Evolutionary conservation across 2,113 vertebrate genomes (phyloP).

Genomic region (Poecile atricapillus): DNA sequence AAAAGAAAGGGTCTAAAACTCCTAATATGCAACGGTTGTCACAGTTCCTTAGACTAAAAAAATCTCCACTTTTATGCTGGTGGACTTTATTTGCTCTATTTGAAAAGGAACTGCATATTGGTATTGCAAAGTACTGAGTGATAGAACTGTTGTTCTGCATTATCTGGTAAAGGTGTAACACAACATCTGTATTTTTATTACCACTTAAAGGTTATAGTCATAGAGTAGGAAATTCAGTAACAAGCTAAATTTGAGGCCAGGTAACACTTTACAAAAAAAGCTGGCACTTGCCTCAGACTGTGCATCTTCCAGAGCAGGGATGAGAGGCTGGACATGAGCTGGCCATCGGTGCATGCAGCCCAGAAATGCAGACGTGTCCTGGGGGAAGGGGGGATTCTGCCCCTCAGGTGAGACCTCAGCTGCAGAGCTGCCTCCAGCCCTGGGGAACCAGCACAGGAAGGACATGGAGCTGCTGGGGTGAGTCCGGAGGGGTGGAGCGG

Average conservation of each 20-base stretch:
- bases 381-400: not conserved
- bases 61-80: not conserved
- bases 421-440: not conserved
- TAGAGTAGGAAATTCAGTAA: not conserved
- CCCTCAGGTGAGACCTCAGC: not conserved
- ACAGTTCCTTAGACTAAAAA: not conserved
- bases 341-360: not conserved
- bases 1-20: not conserved
- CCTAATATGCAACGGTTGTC: not conserved
- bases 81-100: not conserved
- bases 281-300: accelerated
- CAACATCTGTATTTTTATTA: not conserved
- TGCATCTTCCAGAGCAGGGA: not conserved
- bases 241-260: not conserved
- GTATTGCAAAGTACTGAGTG: not conserved
- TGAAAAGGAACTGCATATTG: not conserved
- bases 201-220: not conserved
- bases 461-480: accelerated
- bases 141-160: not conserved
- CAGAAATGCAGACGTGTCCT: not conserved
- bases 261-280: not conserved
- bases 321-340: not conserved
- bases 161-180: not conserved
- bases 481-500: not conserved
- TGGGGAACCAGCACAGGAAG: too few species aligned